Evolutionary conservation across 2,888 invertebrate species (phyloP).

Genomic region (Eueremaeus valkanovi): DNA sequence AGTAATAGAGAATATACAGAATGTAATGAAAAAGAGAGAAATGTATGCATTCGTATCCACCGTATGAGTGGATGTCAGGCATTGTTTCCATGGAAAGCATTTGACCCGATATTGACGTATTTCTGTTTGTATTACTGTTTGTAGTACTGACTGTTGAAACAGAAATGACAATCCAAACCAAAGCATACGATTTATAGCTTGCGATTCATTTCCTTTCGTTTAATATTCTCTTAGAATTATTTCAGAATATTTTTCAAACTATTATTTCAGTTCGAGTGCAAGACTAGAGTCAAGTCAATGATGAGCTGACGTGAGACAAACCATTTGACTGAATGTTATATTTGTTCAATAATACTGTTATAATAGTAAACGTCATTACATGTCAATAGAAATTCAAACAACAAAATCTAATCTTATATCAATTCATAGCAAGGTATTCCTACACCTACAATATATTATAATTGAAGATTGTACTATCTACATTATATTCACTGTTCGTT

Average conservation of each 20-base stretch:
- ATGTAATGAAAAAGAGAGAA: neutral
- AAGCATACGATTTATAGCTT: neutral
- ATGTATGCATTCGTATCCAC: no score
- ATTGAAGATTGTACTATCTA: no score
- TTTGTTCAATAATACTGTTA: constrained; percentile 23
- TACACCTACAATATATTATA: no score
- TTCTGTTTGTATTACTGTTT: neutral
- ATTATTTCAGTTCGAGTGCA: neutral
- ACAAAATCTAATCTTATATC: no score
- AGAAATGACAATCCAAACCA: constrained; percentile 1
- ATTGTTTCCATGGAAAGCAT: constrained; percentile 25
- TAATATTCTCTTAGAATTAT: neutral
- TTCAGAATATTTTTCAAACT: no score
- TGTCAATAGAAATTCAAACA: neutral
- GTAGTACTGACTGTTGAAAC: neutral
- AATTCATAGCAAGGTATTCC: no score
- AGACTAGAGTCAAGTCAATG: neutral
- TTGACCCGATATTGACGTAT: constrained; percentile 22
- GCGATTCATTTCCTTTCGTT: neutral
- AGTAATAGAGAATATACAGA: neutral
- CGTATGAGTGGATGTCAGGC: neutral
- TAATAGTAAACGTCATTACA: neutral
- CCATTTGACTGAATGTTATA: constrained; percentile 10
- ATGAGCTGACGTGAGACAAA: constrained; percentile 8
- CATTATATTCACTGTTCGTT: no score